Conservation (phyloP, 2,797 vertebrate genomes). For the Vireo griseus region DNA sequence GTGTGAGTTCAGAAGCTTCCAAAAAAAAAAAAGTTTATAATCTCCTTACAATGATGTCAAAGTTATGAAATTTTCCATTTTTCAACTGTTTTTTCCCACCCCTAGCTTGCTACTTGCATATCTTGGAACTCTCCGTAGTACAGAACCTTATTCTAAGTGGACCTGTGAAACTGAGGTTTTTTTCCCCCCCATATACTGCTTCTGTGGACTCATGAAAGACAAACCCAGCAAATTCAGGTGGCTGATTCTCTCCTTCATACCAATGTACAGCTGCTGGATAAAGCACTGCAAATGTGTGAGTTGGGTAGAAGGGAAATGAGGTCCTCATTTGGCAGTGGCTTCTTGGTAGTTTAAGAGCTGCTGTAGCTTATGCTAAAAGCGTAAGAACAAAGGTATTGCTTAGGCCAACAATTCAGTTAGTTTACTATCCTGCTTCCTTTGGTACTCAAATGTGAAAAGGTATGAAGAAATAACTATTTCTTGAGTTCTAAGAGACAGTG, state of each 20-base stretch:
- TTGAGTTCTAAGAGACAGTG: neutral
- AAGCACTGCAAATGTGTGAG: neutral
- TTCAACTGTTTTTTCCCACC: neutral
- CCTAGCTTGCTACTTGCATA: neutral
- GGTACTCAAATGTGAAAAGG: neutral
- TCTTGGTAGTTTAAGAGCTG: neutral
- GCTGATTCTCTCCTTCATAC: neutral
- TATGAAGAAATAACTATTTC: neutral
- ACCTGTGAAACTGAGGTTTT: neutral
- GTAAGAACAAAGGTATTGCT: neutral
- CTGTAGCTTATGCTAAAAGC: neutral
- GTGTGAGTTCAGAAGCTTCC: neutral
- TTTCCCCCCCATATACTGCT: neutral
- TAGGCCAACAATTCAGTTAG: neutral
- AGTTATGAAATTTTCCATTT: neutral
- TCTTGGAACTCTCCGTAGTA: neutral
- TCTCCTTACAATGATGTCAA: neutral
- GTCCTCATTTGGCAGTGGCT: neutral
- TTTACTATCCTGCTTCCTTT: neutral
- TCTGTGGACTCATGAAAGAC: neutral
- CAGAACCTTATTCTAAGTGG: neutral
- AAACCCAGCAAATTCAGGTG: neutral
- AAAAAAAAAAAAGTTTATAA: neutral
- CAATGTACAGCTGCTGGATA: neutral
- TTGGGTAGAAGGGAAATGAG: neutral